Percentiles rank a stretch among this genome's conserved stretches.
Evolutionary conservation across 2,113 vertebrate genomes (phyloP).

Genomic region (Tauraco erythrolophus): DNA sequence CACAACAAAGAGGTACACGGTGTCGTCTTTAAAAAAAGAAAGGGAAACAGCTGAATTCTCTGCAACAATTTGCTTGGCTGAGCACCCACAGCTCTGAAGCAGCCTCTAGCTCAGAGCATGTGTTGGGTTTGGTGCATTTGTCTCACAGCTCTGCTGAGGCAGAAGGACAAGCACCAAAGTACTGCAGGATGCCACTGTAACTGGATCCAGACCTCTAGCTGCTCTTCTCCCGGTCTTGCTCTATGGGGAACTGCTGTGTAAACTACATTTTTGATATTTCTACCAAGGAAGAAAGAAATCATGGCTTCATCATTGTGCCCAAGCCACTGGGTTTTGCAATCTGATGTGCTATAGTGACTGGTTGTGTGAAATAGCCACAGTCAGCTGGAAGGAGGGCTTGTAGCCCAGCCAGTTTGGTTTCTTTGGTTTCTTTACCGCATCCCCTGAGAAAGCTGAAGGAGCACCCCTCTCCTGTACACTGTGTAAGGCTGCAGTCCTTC

Average conservation of each 20-base stretch:
- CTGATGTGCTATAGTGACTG: neutral
- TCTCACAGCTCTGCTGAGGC: neutral
- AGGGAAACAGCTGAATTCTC: neutral
- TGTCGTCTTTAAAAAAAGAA: constrained; percentile 75
- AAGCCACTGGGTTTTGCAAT: neutral
- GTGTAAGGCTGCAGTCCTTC: neutral
- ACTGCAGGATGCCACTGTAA: neutral
- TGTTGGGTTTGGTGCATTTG: neutral
- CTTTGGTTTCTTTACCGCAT: neutral
- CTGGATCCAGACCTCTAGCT: neutral
- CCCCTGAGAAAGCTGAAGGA: neutral
- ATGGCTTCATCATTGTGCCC: neutral
- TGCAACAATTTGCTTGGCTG: neutral
- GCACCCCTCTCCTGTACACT: neutral
- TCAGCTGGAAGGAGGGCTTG: neutral
- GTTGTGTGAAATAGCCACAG: neutral
- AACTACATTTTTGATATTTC: neutral
- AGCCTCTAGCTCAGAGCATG: neutral
- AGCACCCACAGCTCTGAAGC: neutral
- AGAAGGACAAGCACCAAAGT: neutral
- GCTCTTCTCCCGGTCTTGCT: neutral
- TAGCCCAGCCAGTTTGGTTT: neutral
- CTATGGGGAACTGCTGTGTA: neutral
- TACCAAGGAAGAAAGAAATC: neutral
- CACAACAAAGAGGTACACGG: constrained; percentile 88